These are phyloP conservation scores for Microcebus griseorufus DNA, from an alignment of 2,113 vertebrate species.

Conservation along the genomic window DNA sequence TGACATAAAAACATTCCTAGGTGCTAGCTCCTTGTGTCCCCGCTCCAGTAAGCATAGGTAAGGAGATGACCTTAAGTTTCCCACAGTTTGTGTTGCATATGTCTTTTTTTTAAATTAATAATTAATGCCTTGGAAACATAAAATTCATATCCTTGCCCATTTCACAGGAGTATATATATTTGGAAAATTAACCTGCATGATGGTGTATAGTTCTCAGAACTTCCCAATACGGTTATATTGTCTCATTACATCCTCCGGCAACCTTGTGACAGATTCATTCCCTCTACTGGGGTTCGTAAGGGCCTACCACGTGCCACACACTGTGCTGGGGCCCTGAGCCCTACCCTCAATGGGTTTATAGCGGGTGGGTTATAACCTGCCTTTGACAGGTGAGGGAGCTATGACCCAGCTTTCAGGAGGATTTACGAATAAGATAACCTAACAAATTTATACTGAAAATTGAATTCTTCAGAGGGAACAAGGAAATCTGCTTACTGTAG, in stretches of 20 bases:
- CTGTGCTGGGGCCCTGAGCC: background rate
- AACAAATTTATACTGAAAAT: background rate
- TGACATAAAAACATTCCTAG: background rate
- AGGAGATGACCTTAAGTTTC: background rate
- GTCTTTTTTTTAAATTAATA: background rate
- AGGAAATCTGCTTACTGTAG: background rate
- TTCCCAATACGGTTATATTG: background rate
- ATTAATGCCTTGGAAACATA: background rate
- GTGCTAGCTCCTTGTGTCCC: background rate
- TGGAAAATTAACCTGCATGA: background rate
- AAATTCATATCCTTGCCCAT: too few species aligned
- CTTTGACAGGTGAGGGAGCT: background rate
- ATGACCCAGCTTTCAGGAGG: background rate
- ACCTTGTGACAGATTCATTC: background rate
- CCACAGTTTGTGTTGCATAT: background rate
- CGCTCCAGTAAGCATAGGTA: background rate
- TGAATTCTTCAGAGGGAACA: background rate
- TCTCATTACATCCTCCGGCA: background rate
- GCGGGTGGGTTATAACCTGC: background rate
- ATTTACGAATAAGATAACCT: background rate
- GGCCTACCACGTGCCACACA: background rate
- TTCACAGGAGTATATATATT: background rate
- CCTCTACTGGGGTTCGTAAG: background rate
- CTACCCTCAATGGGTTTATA: background rate
- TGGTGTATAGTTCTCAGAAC: background rate